These are phyloP conservation scores for Eupithecia abbreviata DNA, from an alignment of 2,888 invertebrate genomes.

Conservation along the genomic window DNA sequence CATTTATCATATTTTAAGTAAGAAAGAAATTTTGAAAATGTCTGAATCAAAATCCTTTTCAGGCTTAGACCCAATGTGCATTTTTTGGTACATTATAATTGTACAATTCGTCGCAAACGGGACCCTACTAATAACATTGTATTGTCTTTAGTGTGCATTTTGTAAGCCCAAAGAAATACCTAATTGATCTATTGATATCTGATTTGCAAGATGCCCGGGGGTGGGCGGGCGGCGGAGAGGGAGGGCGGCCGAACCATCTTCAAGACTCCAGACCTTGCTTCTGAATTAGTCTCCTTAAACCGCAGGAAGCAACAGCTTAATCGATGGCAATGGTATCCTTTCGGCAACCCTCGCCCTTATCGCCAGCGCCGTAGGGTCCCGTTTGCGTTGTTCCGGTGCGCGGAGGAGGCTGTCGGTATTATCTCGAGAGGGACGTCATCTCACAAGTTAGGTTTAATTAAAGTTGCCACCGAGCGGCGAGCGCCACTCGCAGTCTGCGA, in stretches of 20 bases:
- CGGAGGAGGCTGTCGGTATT: conserved; percentile 47
- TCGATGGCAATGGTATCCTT: conserved; percentile 50
- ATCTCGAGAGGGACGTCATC: conserved; percentile 73
- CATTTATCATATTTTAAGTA: no score
- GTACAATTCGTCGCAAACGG: no score
- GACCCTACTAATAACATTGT: no score
- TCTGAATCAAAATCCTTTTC: no score
- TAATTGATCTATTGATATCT: no score
- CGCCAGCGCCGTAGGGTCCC: neutral
- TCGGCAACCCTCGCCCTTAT: conserved; percentile 26
- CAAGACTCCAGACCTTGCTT: conserved; percentile 55
- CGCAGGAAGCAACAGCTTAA: conserved; percentile 70
- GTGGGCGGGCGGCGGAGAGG: neutral
- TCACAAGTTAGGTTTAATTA: conserved; percentile 78
- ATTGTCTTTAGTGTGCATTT: no score
- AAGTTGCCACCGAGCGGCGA: conserved; percentile 68
- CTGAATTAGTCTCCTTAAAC: conserved; percentile 59
- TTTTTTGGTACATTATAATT: no score
- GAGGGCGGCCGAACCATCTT: conserved; percentile 47
- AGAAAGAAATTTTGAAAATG: no score
- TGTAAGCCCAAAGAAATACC: no score
- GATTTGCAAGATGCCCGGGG: neutral
- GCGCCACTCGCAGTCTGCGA: conserved; percentile 66
- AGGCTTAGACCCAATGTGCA: no score
- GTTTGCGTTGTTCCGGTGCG: neutral